These are phyloP conservation scores for Steinernema scapterisci DNA, from an alignment of 2,888 invertebrate species.

Conservation along the genomic window DNA sequence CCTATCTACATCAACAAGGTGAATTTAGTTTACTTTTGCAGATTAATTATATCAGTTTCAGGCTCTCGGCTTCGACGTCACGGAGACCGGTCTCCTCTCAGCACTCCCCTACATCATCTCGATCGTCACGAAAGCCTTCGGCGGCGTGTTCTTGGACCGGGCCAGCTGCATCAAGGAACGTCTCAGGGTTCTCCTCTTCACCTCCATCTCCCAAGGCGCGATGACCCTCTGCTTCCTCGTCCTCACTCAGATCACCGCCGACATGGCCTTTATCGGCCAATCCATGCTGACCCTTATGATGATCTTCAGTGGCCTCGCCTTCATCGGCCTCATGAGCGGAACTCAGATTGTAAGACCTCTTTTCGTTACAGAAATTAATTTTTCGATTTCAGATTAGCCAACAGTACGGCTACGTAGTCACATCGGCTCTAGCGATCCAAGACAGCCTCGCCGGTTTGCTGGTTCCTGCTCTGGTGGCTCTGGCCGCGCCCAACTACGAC, in stretches of 20 bases:
- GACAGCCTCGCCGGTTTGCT: constrained; percentile 34
- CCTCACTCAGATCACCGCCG: neutral
- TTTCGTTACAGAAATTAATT: neutral
- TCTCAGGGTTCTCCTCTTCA: neutral
- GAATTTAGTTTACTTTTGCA: neutral
- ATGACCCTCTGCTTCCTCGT: neutral
- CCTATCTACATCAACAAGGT: constrained; percentile 20
- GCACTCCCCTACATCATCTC: constrained; percentile 9
- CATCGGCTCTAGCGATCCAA: constrained; percentile 20
- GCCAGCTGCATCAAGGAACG: neutral
- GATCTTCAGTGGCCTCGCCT: constrained; percentile 15
- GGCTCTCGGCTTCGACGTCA: neutral
- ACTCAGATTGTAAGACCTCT: constrained; percentile 7
- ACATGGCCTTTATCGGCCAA: constrained; percentile 3
- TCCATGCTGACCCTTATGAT: neutral
- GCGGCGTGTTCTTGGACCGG: neutral
- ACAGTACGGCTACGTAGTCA: constrained; percentile 32
- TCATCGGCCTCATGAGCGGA: constrained; percentile 11
- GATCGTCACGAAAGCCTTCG: neutral
- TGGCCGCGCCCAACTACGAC: constrained; percentile 7
- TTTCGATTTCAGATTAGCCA: constrained; percentile 21
- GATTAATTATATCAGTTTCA: neutral
- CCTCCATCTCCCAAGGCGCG: neutral
- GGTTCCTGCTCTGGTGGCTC: constrained; percentile 18
- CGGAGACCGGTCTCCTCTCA: neutral